Conservation (phyloP, 2,797 vertebrate genomes). For the Aldrovandia affinis region DNA sequence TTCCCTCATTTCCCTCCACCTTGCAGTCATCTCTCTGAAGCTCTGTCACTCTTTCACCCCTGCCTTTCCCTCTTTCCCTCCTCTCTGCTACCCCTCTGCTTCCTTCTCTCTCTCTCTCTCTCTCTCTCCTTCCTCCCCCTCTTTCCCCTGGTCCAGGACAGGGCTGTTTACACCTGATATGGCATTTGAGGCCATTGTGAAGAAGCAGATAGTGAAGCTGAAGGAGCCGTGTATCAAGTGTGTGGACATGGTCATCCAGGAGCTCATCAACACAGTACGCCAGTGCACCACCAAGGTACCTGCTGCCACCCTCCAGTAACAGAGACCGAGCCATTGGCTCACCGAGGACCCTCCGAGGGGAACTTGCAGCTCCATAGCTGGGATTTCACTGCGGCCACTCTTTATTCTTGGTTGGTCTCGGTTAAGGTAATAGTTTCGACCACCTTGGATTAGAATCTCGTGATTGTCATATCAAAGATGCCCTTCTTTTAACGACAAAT, state of each 20-base stretch:
- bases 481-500: neutral
- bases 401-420: neutral
- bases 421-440: neutral
- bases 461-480: neutral
- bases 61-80: neutral
- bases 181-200: constrained; percentile 93
- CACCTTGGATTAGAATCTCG: neutral
- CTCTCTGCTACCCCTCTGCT: neutral
- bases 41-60: constrained; percentile 4
- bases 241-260: constrained; percentile 88
- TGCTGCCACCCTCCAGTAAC: neutral
- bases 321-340: neutral
- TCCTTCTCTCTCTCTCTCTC: constrained; percentile 3
- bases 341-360: neutral
- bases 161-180: constrained; percentile 90
- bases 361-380: neutral
- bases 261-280: constrained; percentile 84
- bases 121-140: neutral
- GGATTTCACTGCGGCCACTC: too few species aligned
- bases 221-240: constrained; percentile 87
- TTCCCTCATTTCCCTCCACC: neutral
- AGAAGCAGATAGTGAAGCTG: constrained; percentile 86
- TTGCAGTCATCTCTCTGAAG: neutral
- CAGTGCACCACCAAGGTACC: constrained; percentile 88
- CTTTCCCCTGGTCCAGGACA: constrained; percentile 58